Base-by-base conservation (phyloP, 2,888 invertebrate species). In the Marasmarcha lunaedactyla region DNA sequence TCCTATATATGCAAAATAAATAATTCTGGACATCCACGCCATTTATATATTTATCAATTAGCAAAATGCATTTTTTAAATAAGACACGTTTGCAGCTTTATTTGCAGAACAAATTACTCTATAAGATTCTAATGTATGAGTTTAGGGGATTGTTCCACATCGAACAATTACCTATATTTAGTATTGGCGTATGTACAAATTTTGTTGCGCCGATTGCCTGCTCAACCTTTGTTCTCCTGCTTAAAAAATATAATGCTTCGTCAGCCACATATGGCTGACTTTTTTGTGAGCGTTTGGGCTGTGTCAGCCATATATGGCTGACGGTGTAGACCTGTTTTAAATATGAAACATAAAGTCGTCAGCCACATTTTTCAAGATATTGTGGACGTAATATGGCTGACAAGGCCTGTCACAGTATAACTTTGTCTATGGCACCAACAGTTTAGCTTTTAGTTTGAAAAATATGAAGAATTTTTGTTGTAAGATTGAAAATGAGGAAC, bases 251-350 rank as follows among this genome's bases (percentile, higher is more conserved):
- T 41, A 41, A 34, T 41, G 37, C 41, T 27, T 37, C 15, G 38
- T 42, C 45, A 42, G 41, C 39, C 42, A 44, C 40, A 37, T 38
- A 37, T 45, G 42, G 42, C 42, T 45, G 41, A 47, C 43, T 46
- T 39, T 44, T 47, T 46, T 41, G 38, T 40, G 44, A 42, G 43
- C 43, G 45, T 42, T 41, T 47, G 33, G 11, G 43, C 43, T 46
- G 41, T 45, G 46, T 45, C 46, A 47, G 43, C 47, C 44, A 45
- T 40, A 37, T 46, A 36, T 44, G 43, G 40, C 45, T 45, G 45
- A 46, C 42, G 39, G 45, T 13, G 44, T 39, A 43, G 39, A 42
- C 45, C 15, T 41, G 39, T 48, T 45, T 48, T 44, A 25, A 48
- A 46, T 41, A 40, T 3, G 26, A 33, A 36, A 44, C 45, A 43